Evolutionary conservation across 2,797 vertebrate species (phyloP).

Genomic region (Onychomys arenicola): DNA sequence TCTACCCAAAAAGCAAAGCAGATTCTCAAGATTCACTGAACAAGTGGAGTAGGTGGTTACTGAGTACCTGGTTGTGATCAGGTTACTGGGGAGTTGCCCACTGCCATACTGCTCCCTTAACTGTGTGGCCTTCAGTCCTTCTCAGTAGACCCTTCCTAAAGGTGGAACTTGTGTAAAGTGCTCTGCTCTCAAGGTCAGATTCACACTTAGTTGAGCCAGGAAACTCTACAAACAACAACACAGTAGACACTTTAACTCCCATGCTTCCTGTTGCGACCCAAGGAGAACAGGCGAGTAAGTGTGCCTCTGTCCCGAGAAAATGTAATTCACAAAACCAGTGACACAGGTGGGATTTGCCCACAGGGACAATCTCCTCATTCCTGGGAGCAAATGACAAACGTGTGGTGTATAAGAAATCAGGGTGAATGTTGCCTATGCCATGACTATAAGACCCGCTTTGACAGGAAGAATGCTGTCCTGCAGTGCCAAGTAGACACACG

Average conservation of each 20-base stretch:
- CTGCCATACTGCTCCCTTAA: neutral
- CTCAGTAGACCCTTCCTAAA: neutral
- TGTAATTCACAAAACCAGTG: conserved; percentile 15
- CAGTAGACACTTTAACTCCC: neutral
- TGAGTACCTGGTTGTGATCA: no score
- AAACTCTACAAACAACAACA: neutral
- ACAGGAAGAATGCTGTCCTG: neutral
- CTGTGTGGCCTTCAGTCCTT: neutral
- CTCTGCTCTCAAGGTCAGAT: neutral
- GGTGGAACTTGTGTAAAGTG: neutral
- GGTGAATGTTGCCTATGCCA: neutral
- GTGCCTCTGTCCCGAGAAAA: neutral
- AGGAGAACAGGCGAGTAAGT: neutral
- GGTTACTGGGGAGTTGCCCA: neutral
- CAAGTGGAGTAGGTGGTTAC: neutral
- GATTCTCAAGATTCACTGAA: neutral
- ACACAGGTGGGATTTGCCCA: neutral
- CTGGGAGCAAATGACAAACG: neutral
- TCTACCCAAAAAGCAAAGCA: neutral
- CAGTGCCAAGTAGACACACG: neutral
- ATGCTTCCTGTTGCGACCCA: neutral
- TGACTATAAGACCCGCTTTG: neutral
- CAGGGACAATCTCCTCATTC: neutral
- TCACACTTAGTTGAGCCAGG: neutral
- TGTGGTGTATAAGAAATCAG: neutral